Evolutionary conservation across 1,140 invertebrate genomes (phyloP).

Genomic region (Scaptodrosophila lebanonensis): DNA sequence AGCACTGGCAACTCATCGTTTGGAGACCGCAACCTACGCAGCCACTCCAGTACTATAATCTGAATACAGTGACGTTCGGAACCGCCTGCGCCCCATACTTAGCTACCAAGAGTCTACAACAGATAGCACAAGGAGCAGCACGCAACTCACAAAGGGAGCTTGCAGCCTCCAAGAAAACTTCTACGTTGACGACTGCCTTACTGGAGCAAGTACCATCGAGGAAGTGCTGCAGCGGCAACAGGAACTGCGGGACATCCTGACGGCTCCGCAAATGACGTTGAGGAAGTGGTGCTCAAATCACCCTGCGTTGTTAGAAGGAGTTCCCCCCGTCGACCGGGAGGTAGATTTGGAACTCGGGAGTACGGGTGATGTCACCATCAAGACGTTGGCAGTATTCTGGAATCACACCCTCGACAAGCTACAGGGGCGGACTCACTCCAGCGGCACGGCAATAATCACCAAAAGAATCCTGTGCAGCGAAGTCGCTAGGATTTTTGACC

Average conservation of each 20-base stretch:
- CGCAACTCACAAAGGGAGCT: constrained; percentile 33
- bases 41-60: constrained; percentile 7
- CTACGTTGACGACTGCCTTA: not conserved
- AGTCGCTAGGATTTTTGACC: too few species aligned
- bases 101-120: constrained; percentile 56
- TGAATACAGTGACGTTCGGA: constrained; percentile 59
- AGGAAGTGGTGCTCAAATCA: constrained; percentile 10
- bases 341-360: too few species aligned
- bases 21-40: constrained; percentile 53
- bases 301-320: not conserved
- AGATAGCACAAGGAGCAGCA: constrained; percentile 46
- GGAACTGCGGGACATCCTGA: not conserved
- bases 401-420: too few species aligned
- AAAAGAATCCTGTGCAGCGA: too few species aligned
- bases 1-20: constrained; percentile 58
- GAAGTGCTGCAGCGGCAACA: not conserved
- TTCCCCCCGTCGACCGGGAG: not conserved
- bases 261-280: not conserved
- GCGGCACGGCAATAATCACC: too few species aligned
- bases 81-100: constrained; percentile 59
- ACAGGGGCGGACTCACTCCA: too few species aligned
- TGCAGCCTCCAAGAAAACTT: not conserved
- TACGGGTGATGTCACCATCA: not conserved
- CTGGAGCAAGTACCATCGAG: not conserved
- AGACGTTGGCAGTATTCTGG: not conserved